Conservation (phyloP, 2,888 invertebrate genomes). For the Pecten maximus region DNA sequence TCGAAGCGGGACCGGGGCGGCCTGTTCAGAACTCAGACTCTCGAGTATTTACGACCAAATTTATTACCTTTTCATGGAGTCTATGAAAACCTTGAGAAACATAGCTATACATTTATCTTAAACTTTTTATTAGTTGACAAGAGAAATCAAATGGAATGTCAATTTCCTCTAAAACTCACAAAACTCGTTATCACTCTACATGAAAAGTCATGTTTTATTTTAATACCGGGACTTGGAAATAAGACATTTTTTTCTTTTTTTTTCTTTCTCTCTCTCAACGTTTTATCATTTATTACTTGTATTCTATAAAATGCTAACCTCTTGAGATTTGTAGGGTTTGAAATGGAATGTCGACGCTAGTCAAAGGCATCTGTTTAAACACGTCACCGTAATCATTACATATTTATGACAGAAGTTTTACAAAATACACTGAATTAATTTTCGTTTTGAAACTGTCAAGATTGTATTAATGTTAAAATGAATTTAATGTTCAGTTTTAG, state of each 20-base stretch:
- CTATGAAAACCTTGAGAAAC: constrained; percentile 24
- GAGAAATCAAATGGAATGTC: constrained; percentile 18
- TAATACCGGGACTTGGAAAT: not conserved
- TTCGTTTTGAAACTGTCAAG: not conserved
- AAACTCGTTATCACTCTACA: not conserved
- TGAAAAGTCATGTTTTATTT: not conserved
- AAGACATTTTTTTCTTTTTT: not conserved
- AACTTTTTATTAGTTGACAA: constrained; percentile 5
- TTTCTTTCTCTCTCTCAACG: not conserved
- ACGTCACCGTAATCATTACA: not conserved
- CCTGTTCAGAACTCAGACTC: not conserved
- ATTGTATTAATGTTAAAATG: not conserved
- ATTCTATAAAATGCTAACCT: not conserved
- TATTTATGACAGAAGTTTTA: not conserved
- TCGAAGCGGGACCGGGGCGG: not conserved
- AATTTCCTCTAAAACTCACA: constrained; percentile 13
- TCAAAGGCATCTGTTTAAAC: not conserved
- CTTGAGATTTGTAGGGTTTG: not conserved
- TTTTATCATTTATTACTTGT: constrained; percentile 6
- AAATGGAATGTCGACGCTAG: not conserved
- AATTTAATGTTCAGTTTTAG: not conserved
- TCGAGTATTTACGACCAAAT: constrained; percentile 16
- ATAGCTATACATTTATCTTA: not conserved
- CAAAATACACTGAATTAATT: not conserved
- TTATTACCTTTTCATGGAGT: not conserved